Evolutionary conservation across 2,797 vertebrate species (phyloP).

Genomic region (Crocidura indochinensis): DNA sequence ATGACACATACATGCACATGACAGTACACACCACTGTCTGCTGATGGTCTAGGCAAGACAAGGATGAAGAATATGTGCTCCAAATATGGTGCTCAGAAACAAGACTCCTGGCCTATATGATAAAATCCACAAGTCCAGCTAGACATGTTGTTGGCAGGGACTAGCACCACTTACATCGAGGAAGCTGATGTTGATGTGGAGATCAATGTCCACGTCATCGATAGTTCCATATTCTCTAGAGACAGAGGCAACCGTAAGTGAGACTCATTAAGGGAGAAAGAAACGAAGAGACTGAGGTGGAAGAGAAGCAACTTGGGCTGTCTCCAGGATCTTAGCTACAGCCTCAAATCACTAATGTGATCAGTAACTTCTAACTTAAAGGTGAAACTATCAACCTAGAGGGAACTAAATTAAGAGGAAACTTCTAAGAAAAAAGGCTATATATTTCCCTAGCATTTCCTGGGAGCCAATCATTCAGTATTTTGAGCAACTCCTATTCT

Average conservation of each 20-base stretch:
- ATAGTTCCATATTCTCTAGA: slow-evolving; percentile 98
- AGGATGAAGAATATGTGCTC: slow-evolving; percentile 75
- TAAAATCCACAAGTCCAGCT: slow-evolving; percentile 62
- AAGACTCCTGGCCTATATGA: slow-evolving; percentile 76
- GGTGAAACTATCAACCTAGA: slow-evolving; percentile 11
- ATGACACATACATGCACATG: slow-evolving; percentile 59
- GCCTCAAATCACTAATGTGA: slow-evolving; percentile 29
- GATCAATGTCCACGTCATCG: slow-evolving; percentile 98
- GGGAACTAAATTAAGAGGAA: slow-evolving; percentile 27
- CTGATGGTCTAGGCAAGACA: slow-evolving; percentile 69
- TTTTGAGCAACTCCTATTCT: slow-evolving; percentile 24
- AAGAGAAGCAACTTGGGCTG: slow-evolving; percentile 23
- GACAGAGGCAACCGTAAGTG: slow-evolving; percentile 25
- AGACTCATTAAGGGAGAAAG: slow-evolving; percentile 74
- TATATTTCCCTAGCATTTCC: neutral
- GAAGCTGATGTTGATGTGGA: slow-evolving; percentile 98
- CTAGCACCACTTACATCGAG: slow-evolving; percentile 95
- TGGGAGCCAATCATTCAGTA: slow-evolving; percentile 42
- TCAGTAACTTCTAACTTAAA: slow-evolving; percentile 7
- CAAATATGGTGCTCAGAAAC: slow-evolving; percentile 82
- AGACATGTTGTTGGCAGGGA: slow-evolving; percentile 50
- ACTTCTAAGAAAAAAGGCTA: slow-evolving; percentile 47
- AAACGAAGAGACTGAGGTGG: neutral
- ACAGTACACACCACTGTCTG: slow-evolving; percentile 68
- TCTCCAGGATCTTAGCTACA: slow-evolving; percentile 5